Evolutionary conservation across 2,113 vertebrate genomes (phyloP).

Genomic region (Macquaria australasica): DNA sequence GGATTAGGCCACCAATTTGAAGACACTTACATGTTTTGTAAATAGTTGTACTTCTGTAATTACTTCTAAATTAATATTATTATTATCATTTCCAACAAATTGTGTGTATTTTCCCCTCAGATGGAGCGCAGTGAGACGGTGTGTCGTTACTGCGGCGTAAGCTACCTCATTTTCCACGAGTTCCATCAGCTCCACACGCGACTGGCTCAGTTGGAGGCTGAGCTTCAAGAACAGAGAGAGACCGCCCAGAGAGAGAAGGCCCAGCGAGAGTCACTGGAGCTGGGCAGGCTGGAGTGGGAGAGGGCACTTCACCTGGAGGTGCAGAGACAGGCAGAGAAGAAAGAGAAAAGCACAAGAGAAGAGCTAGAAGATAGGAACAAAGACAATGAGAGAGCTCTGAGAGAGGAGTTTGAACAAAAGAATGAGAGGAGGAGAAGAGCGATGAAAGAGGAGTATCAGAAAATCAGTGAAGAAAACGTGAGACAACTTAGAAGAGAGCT

Average conservation of each 20-base stretch:
- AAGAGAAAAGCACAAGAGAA: conserved; percentile 83
- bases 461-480: conserved; percentile 41
- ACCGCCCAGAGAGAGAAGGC: conserved; percentile 84
- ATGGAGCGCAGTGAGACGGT: conserved; percentile 87
- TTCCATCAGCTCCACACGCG: conserved; percentile 89
- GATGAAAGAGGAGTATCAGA: conserved; percentile 38
- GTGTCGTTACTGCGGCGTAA: conserved; percentile 93
- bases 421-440: conserved; percentile 28
- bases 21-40: not conserved
- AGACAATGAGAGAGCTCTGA: conserved; percentile 77
- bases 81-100: not conserved
- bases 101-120: conserved; percentile 58
- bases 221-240: conserved; percentile 85
- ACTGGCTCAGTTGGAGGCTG: conserved; percentile 85
- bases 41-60: not conserved
- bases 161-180: conserved; percentile 92
- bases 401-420: conserved; percentile 81
- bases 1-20: not conserved
- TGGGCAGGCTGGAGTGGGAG: conserved; percentile 81
- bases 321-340: conserved; percentile 67
- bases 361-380: conserved; percentile 79
- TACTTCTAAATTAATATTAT: not conserved
- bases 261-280: conserved; percentile 84
- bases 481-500: conserved; percentile 37
- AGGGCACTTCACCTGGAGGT: conserved; percentile 78